Evolutionary conservation across 1,140 invertebrate species (phyloP), one percentile per base, ranked within the genome.

Genomic region (Mylabris phalerata): DNA sequence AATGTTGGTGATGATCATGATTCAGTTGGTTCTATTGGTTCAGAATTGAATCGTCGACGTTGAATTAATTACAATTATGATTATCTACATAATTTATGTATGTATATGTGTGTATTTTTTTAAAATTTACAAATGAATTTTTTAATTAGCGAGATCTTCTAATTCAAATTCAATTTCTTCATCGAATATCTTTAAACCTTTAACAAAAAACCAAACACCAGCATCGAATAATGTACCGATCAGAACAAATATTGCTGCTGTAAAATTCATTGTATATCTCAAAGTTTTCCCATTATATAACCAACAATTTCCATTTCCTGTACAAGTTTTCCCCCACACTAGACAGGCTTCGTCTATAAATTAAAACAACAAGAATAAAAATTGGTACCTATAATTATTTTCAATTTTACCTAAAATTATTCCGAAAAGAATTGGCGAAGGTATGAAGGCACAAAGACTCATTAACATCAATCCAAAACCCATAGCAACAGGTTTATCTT

Each of bases 241-340:
- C 13, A 78, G 70, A 10, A 86, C 79, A 56, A 86, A 85, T 63
- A 75, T 79, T 74, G 74, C 84, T 26, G 86, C 82, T 10, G 82
- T 86, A 47, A 84, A 82, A 70, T 86, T 86, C 26, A 87, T 65
- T 11, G 79, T 76, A 61, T 85, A 84, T 82, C 84, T 78, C 62
- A 88, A 71, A 19, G 76, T 77, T 61, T 80, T 78, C 5, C 83
- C 81, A 70, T 87, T 82, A 63, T 86, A 88, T 1, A 87, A 71
- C 86, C 85, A 88, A 69, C 86, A 88, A 67, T 88, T 88, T 50
- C 86, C 86, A 42, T 79, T 86, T 48, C 82, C 82, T 4, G 79
- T 76, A 65, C 86, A 88, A 7, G 86, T 87, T 68, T 84, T 86
- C 10, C 86, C 86, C 86, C 86, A 88, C 9, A 88, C 82, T 2